Base-by-base conservation (phyloP, 1,140 invertebrate genomes). In the Polypedilum vanderplanki region DNA sequence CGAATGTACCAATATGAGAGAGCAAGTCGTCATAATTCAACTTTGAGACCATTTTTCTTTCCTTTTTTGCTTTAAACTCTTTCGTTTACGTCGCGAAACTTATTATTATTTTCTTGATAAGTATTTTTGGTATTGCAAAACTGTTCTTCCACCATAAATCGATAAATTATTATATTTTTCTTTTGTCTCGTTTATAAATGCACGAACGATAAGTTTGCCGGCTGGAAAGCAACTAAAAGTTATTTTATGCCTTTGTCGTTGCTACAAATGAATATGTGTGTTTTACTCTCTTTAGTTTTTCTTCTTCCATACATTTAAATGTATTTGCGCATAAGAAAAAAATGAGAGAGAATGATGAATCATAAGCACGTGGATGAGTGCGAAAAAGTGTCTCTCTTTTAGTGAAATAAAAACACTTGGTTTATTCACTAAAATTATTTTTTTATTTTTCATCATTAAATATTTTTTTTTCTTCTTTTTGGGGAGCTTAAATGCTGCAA, bases 21-120 rank as follows among this genome's bases (percentile, higher is more conserved):
- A 93, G 85, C 8, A 92, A 86, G 76, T 90, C 90, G 77, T 93
- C 91, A 81, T 91, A 92, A 76, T 88, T 87, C 90, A 92, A 92
- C 78, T 57, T 57, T 12, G 46, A 12, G 12, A 57, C 46, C 46
- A 57, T 57, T 57, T 46, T 57, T 57, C 46, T n/a, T 57, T 12
- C 46, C 12, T 57, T 57, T 57, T n/a, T 9, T 12, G 46, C 15
- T 57, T n/a, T 57, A n/a, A 4, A 57, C 12, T 57, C 15, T 57
- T 15, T 57, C 3, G 12, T 57, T 57, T 15, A n/a, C n/a, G 4
- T 57, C n/a, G 41, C 46, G 46, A n/a, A 57, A 12, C n/a, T 57
- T n/a, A 15, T 57, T 57, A 57, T n/a, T 57, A n/a, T 57, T 57
- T 57, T 57, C 46, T 57, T 57, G 46, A 33, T 57, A 12, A n/a